phyloP scores from a whole-genome alignment of 2,888 invertebrate species.

The Apamea monoglypha region DNA sequence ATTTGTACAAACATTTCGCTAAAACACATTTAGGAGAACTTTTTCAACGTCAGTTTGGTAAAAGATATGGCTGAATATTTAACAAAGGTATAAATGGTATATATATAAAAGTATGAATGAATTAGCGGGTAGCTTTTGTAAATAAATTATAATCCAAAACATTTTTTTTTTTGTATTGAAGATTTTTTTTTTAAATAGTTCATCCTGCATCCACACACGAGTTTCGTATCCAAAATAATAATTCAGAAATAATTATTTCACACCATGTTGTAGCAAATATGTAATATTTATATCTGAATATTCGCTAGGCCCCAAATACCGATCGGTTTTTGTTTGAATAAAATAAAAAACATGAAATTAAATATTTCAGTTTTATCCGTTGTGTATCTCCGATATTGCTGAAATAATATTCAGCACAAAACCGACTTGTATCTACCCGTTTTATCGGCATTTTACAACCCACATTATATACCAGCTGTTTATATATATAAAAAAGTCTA shows the following conservation, averaged over 20 bases:
- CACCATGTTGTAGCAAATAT: not conserved
- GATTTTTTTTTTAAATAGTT: not conserved
- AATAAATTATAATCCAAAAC: not conserved
- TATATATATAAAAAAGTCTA: constrained; percentile 66
- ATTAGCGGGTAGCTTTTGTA: not conserved
- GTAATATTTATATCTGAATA: not conserved
- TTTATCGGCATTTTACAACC: constrained; percentile 47
- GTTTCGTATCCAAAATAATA: not conserved
- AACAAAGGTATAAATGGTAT: not conserved
- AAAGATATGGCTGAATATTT: constrained; percentile 3
- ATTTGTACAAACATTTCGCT: constrained; percentile 35
- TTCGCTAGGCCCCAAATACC: not conserved
- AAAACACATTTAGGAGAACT: constrained; percentile 22
- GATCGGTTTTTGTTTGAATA: not conserved
- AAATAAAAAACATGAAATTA: not conserved
- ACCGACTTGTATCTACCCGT: constrained; percentile 13
- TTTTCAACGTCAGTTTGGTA: constrained; percentile 16
- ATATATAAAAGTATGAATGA: not conserved
- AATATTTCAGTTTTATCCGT: not conserved
- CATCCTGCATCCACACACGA: not conserved
- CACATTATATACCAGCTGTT: constrained; percentile 61
- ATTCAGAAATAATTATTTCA: not conserved
- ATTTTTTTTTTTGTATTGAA: not conserved
- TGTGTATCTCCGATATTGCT: constrained; percentile 6
- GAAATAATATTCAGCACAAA: constrained; percentile 17